Percentiles rank a stretch among this genome's conserved stretches.
Conservation (phyloP, 1,140 invertebrate genomes). For the Sminthurinus signatus region DNA sequence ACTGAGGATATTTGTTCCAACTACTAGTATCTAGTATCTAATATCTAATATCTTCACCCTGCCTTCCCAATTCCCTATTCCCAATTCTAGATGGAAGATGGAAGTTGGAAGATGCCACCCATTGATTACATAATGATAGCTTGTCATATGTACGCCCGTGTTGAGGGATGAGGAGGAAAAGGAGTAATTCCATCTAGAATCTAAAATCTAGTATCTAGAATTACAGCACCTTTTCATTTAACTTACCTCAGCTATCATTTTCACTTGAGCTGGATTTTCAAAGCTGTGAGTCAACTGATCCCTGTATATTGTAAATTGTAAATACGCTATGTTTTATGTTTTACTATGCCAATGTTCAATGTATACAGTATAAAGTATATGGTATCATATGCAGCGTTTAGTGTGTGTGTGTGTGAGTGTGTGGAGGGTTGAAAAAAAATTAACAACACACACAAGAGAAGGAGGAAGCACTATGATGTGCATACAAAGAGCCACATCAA, state of each 20-base stretch:
- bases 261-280: too few relatives aligned
- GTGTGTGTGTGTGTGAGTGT: too few relatives aligned
- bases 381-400: too few relatives aligned
- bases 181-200: neutral
- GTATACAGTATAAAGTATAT: neutral
- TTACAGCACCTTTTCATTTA: neutral
- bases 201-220: neutral
- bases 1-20: too few relatives aligned
- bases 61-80: neutral
- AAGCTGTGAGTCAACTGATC: too few relatives aligned
- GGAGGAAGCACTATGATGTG: constrained; percentile 13
- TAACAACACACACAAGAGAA: constrained; percentile 4
- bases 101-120: too few relatives aligned
- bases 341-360: neutral
- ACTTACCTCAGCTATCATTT: neutral
- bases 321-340: too few relatives aligned
- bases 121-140: neutral
- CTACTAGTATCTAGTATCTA: too few relatives aligned
- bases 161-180: neutral
- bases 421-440: too few relatives aligned
- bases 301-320: too few relatives aligned
- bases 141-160: neutral
- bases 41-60: too few relatives aligned
- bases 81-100: too few relatives aligned
- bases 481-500: constrained; percentile 33